Evolutionary conservation across 2,113 vertebrate species (phyloP), one percentile per base, ranked within the genome.

Genomic region (Hystrix cristata): DNA sequence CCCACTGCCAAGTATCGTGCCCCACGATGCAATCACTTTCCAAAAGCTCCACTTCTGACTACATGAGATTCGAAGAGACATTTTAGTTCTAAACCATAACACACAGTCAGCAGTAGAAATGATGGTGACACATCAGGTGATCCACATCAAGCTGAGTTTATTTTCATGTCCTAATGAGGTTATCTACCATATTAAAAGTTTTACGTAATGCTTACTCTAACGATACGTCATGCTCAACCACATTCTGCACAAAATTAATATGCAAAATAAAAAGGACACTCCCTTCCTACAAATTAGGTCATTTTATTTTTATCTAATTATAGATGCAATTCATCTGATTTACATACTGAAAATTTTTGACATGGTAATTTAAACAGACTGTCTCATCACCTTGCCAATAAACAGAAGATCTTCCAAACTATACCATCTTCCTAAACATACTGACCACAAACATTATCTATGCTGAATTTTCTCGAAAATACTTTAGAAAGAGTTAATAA

Each of bases 311-410:
- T 51, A 89, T 62, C 83, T 59, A 64, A 62, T 93, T 87, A 86
- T 16, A 97, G 48, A 51, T 87, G 34, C 27, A 94, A 94, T 74
- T 67, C 62, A 93, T 82, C 78, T 89, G 88, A 95, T n/a, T 60
- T 91, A 62, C 2, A 87, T 43, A 65, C 25, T 88, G 76, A 84
- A 83, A 46, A 57, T 92, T 80, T 69, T 78, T 94, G 71, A 91
- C 19, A 43, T 55, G 38, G 6, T 59, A 62, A 96, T 91, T 96
- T 72, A 95, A 91, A 81, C 10, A 53, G 60, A 91, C 57, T 83
- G 62, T 96, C 4, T n/a, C 19, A 59, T 69, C 27, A 83, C 23
- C 74, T 48, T 80, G 38, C 46, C 51, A 94, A 71, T 62, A 96
- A 90, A 93, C 5, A 89, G 34, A 94, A 71, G 16, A 59, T 34